Evolutionary conservation across 1,140 invertebrate species (phyloP), one percentile per base, ranked within the genome.

Genomic region (Lepidotrigona ventralis): DNA sequence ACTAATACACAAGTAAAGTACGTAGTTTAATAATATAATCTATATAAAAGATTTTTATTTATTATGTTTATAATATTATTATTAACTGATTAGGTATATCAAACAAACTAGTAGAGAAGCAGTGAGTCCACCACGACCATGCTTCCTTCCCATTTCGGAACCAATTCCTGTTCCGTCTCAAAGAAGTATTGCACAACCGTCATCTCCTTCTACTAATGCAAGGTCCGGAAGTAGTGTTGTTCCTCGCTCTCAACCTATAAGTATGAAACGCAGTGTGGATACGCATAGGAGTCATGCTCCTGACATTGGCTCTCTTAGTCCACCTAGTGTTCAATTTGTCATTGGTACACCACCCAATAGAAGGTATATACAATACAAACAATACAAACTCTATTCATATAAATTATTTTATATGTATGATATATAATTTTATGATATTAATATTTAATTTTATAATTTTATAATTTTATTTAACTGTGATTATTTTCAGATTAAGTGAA

Each of bases 251-350:
- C 97, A 97, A 92, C 97, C 97, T 2, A 98, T 98, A 79, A 97
- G 95, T 88, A 97, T 98, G 94, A 96, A 96, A 90, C 95, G 96
- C 71, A 92, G 91, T 77, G 88, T 95, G 93, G 96, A 96, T 91
- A 95, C 96, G 86, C 94, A 95, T 79, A 95, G 95, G 91, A 95
- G 94, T 92, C 95, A 95, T 91, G 95, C 95, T 23, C 94, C 96
- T 60, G 97, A 98, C 94, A 97, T 98, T 82, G 97, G 97, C 85
- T 98, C 98, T 4, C 95, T 99, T 63, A 98, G 98, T 74, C 98
- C 98, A 83, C 98, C 98, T 73, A 96, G 97, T 88, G 98, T 98
- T 72, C 98, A 98, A 91, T 98, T 98, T 94, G 96, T 96, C 69
- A 97, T 98, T 93, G 98, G 97, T n/a, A 98, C 98, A 66, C 97